Conservation (phyloP, 2,113 vertebrate genomes). For the Naja naja region DNA sequence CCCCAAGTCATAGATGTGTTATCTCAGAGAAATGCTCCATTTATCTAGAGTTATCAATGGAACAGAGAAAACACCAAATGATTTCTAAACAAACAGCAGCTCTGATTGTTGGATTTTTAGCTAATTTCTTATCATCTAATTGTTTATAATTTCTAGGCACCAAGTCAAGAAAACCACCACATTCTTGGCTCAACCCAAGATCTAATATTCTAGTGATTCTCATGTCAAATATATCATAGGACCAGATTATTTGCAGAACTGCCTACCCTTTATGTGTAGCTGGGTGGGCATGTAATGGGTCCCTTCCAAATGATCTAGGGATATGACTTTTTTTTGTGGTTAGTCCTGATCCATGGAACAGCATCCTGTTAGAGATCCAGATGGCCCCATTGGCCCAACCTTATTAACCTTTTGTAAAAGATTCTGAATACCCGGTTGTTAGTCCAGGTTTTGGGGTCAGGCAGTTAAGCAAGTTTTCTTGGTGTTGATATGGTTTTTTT, state of each 20-base stretch:
- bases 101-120: background rate
- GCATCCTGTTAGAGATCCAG: background rate
- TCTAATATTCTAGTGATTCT: background rate
- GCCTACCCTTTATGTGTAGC: rapidly evolving
- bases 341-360: background rate
- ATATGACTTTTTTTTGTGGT: background rate
- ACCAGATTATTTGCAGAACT: background rate
- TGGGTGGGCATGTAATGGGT: background rate
- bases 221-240: background rate
- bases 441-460: background rate
- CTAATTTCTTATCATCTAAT: background rate
- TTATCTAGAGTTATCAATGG: background rate
- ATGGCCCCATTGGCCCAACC: background rate
- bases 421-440: background rate
- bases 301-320: background rate
- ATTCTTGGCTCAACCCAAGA: background rate
- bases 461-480: background rate
- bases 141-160: background rate
- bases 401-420: background rate
- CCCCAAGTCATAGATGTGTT: background rate
- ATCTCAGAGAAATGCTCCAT: background rate
- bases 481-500: background rate
- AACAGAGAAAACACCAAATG: background rate
- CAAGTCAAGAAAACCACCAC: background rate
- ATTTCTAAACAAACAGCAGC: background rate